A percentile compares a stretch with the other conserved stretches of the same genome.
These are phyloP conservation scores for Picathartes gymnocephalus DNA, from an alignment of 2,113 vertebrate species.

Conservation along the genomic window DNA sequence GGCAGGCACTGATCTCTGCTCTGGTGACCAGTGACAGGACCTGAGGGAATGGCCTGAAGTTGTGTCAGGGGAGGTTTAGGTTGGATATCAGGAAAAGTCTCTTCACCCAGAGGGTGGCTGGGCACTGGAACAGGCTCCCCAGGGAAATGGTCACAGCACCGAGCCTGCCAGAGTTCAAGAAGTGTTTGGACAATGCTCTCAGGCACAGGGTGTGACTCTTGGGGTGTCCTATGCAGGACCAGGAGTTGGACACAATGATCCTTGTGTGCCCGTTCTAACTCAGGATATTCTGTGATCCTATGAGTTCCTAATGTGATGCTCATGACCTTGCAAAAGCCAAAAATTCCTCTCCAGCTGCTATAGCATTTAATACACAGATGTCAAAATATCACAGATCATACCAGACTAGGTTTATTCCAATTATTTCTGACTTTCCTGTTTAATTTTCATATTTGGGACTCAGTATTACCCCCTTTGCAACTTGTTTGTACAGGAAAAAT, in stretches of 20 bases:
- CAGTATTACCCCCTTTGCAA: background rate
- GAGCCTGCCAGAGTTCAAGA: background rate
- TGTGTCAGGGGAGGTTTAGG: background rate
- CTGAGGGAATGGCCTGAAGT: rapidly evolving
- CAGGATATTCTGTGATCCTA: background rate
- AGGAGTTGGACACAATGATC: background rate
- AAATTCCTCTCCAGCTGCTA: background rate
- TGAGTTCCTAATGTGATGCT: background rate
- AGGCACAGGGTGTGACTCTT: background rate
- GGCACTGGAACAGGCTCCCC: background rate
- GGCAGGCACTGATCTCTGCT: background rate
- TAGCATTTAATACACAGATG: background rate
- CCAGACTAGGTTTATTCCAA: background rate
- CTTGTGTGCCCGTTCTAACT: background rate
- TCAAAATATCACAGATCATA: background rate
- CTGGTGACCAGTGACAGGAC: background rate
- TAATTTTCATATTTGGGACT: background rate
- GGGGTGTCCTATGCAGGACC: background rate
- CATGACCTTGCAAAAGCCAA: background rate
- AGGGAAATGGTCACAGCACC: too few species aligned
- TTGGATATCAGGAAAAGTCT: background rate
- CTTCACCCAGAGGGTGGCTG: background rate
- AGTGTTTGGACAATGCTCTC: background rate
- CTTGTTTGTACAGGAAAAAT: background rate
- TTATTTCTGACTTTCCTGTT: background rate